A percentile compares a stretch with the other conserved stretches of the same genome.
Evolutionary conservation across 1,140 invertebrate genomes (phyloP).

Genomic region (Ooceraea biroi): DNA sequence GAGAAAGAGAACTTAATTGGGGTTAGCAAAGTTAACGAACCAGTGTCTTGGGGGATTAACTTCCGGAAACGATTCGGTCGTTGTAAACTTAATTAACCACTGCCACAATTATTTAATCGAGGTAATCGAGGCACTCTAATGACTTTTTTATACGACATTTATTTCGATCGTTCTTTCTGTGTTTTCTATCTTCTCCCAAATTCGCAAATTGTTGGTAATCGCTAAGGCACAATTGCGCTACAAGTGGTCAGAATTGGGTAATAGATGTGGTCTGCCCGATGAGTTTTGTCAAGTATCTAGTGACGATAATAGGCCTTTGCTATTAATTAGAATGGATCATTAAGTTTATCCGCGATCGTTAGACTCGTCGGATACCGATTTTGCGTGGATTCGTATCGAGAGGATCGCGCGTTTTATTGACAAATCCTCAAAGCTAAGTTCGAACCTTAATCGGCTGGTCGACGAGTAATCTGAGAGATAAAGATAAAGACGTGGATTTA

Average conservation of each 20-base stretch:
- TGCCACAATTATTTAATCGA: constrained; percentile 46
- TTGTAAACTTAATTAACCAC: constrained; percentile 45
- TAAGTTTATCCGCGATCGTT: constrained; percentile 72
- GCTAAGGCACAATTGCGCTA: neutral
- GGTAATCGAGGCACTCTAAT: constrained; percentile 30
- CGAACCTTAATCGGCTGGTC: constrained; percentile 12
- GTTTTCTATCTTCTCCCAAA: constrained; percentile 2
- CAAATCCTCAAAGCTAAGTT: constrained; percentile 18
- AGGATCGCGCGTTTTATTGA: constrained; percentile 54
- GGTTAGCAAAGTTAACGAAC: constrained; percentile 38
- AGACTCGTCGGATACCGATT: constrained; percentile 54
- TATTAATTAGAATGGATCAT: constrained; percentile 71
- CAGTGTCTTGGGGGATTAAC: constrained; percentile 20
- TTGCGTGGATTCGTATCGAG: constrained; percentile 41
- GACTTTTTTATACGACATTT: constrained; percentile 13
- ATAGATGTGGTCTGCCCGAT: constrained; percentile 58
- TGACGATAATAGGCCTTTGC: constrained; percentile 67
- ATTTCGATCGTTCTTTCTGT: neutral
- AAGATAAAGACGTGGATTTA: neutral
- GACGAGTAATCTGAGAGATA: neutral
- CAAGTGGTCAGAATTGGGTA: constrained; percentile 22
- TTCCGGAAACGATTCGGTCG: constrained; percentile 1
- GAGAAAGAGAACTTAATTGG: constrained; percentile 37
- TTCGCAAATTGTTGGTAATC: constrained; percentile 14
- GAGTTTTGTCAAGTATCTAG: constrained; percentile 60